phyloP scores from a whole-genome alignment of 1,140 invertebrate species.

The Apocrypta bakeri region DNA sequence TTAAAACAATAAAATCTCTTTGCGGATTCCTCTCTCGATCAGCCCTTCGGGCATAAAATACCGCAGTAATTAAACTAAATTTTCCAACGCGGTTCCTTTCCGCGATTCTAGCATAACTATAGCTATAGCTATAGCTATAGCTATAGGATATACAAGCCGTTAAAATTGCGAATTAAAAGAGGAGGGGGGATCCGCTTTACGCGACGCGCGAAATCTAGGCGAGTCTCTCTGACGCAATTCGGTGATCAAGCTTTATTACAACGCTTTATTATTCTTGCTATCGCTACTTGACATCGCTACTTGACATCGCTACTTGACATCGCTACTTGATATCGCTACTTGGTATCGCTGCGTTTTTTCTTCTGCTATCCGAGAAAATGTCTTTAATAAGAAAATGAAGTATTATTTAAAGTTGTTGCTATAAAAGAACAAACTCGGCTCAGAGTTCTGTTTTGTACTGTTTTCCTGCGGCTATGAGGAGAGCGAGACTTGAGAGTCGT shows the following conservation, averaged over 20 bases:
- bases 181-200: neutral
- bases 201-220: neutral
- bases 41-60: neutral
- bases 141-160: no score
- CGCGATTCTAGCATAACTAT: neutral
- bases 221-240: neutral
- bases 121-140: neutral
- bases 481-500: no score
- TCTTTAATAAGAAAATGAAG: no score
- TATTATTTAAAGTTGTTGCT: neutral
- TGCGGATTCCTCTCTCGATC: neutral
- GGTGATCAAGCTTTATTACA: neutral
- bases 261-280: no score
- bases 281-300: no score
- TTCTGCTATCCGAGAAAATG: no score
- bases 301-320: no score
- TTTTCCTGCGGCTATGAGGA: no score
- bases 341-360: no score
- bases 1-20: slow-evolving; percentile 25
- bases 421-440: neutral
- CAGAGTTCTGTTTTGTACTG: neutral
- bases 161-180: neutral
- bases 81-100: slow-evolving; percentile 24
- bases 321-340: no score
- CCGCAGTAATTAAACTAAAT: slow-evolving; percentile 43